These are phyloP conservation scores for Thelaira solivaga DNA, from an alignment of 2,888 invertebrate species.

Conservation along the genomic window DNA sequence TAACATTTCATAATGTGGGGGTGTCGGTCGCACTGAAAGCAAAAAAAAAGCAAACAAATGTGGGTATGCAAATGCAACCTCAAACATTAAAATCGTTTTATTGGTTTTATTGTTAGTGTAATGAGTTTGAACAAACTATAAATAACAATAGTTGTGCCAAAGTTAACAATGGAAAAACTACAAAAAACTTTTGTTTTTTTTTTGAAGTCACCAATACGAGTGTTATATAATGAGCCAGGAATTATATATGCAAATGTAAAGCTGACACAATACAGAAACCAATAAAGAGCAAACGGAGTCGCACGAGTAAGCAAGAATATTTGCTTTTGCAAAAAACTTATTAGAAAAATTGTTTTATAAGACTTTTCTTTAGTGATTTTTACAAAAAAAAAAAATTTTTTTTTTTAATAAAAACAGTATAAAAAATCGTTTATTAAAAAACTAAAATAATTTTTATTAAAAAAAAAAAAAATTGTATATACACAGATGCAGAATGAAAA, in stretches of 20 bases:
- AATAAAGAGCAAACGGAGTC: no score
- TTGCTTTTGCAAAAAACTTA: no score
- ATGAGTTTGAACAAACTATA: no score
- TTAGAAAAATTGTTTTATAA: no score
- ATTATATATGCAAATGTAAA: neutral
- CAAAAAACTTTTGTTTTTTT: neutral
- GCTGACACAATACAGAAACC: no score
- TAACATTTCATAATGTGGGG: slow-evolving; percentile 39
- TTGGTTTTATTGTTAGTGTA: no score
- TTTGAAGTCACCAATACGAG: neutral
- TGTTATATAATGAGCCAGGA: slow-evolving; percentile 11
- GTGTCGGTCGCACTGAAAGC: slow-evolving; percentile 34
- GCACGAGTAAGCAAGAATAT: no score
- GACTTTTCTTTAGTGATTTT: no score
- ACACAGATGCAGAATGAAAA: neutral
- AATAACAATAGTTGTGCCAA: neutral
- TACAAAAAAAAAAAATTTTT: no score
- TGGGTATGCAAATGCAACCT: neutral
- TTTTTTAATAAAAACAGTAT: no score
- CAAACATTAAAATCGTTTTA: no score
- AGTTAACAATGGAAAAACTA: neutral
- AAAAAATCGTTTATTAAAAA: slow-evolving; percentile 38
- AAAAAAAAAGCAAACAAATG: no score
- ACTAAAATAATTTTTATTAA: slow-evolving; percentile 7
- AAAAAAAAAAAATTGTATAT: neutral